Conservation (phyloP, 2,888 invertebrate species). For the Gandaritis pyraliata region DNA sequence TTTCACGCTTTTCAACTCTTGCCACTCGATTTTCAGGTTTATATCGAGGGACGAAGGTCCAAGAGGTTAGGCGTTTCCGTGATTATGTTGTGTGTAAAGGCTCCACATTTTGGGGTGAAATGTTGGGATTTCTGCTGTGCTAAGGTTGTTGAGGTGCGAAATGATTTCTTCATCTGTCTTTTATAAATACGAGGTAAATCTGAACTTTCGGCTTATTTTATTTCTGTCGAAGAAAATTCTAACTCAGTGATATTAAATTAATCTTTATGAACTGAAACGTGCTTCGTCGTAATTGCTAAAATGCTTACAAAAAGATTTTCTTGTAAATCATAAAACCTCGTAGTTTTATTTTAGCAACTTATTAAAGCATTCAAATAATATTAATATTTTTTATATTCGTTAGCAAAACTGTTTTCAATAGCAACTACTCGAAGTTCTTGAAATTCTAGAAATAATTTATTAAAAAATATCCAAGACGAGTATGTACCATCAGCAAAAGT, state of each 20-base stretch:
- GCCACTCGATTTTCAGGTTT: slow-evolving; percentile 30
- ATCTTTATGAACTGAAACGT: too few species aligned
- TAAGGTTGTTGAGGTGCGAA: slow-evolving; percentile 38
- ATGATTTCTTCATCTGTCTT: slow-evolving; percentile 39
- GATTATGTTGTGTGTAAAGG: slow-evolving; percentile 38
- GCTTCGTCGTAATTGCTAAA: too few species aligned
- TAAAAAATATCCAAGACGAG: slow-evolving; percentile 56
- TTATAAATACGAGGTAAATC: slow-evolving; percentile 23
- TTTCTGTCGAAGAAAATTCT: not conserved
- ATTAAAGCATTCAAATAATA: too few species aligned
- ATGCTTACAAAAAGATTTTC: too few species aligned
- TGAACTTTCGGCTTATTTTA: slow-evolving; percentile 9
- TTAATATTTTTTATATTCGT: not conserved
- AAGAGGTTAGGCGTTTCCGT: slow-evolving; percentile 19
- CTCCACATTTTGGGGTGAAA: slow-evolving; percentile 37
- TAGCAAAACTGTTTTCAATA: not conserved
- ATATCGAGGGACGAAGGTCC: slow-evolving; percentile 11
- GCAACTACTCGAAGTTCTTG: slow-evolving; percentile 1
- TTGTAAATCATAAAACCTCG: too few species aligned
- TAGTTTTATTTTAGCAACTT: too few species aligned
- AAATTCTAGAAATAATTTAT: slow-evolving; percentile 44
- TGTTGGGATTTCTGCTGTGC: slow-evolving; percentile 39
- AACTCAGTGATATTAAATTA: too few species aligned
- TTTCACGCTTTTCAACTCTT: slow-evolving; percentile 35
- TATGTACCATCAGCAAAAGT: too few species aligned